A percentile compares a stretch with the other conserved stretches of the same genome.
These are phyloP conservation scores for Crossoptilon crossoptilon DNA, from an alignment of 2,797 vertebrate species.

Conservation along the genomic window DNA sequence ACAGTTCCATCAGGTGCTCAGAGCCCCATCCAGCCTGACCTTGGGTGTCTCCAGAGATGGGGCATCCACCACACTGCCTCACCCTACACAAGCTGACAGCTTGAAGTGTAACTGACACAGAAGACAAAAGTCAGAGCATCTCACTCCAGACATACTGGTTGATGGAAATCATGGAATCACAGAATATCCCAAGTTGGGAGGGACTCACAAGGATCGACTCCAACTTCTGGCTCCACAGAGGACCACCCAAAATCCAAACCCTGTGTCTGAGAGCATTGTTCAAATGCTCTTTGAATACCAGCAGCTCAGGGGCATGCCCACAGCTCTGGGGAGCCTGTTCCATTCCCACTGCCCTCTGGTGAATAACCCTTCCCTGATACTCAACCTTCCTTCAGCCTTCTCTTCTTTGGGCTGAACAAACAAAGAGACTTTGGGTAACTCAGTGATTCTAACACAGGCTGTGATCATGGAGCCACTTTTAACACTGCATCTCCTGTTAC, in stretches of 20 bases:
- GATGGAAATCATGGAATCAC: background rate
- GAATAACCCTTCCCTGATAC: background rate
- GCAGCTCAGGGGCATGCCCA: background rate
- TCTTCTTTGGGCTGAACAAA: background rate
- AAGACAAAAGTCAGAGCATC: background rate
- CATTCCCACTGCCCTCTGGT: background rate
- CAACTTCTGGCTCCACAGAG: background rate
- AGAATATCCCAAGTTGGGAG: background rate
- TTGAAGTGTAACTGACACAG: background rate
- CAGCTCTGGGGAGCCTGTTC: too few relatives aligned
- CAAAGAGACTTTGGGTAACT: background rate
- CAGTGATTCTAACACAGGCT: background rate
- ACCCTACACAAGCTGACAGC: background rate
- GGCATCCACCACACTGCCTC: background rate
- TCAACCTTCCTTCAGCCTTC: background rate
- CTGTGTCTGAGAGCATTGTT: background rate
- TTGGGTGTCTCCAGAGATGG: too few relatives aligned
- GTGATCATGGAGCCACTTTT: background rate
- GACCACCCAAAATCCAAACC: background rate
- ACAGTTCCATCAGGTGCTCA: too few relatives aligned
- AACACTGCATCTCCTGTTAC: background rate
- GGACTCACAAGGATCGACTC: background rate
- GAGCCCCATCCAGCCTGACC: too few relatives aligned
- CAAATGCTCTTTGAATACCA: background rate
- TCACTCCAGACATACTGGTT: fast-evolving